Evolutionary conservation across 2,888 invertebrate genomes (phyloP), one percentile per base, ranked within the genome.

Genomic region (Ellobium chinense): DNA sequence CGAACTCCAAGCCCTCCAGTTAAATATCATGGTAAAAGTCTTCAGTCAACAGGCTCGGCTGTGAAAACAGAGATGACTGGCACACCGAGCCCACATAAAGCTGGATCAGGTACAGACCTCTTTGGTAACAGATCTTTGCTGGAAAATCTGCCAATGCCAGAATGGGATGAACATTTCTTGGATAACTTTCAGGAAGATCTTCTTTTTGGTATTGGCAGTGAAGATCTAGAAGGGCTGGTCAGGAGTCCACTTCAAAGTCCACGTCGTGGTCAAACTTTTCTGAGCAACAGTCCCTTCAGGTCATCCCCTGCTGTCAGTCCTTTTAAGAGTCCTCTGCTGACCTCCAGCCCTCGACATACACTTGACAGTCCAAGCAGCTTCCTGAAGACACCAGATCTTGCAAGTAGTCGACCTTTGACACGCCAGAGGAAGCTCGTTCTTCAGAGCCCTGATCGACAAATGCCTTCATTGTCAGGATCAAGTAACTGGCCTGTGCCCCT

Each of bases 141-240:
- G 2, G 80, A 80, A 21, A 75, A 69, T 34, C 36, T 80, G 5
- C 74, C 73, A 39, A 68, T 80, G 24, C 80, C 80, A 68, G 80
- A 80, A 3, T 80, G 80, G 80, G 80, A 80, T 70, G 80, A 80
- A 12, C 75, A 80, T 75, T 75, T 80, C 24, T 62, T 80, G 66
- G 74, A 80, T 36, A 80, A 80, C 58, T 79, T 79, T 56, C 79
- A 79, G 58, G 79, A 73, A n/a, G 79, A 73, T 18, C 66, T 73
- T 7, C 36, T 79, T 12, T 75, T 80, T 69, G 80, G 75, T 12
- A 54, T 80, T 7, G 80, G 80, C 12, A 75, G 58, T 46, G 80
- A 80, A 27, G 80, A 80, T 14, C 34, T 80, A 21, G 80, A 80
- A 12, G 69, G 72, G 12, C 54, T 80, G 54, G 58, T 39, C 14